Evolutionary conservation across 2,113 vertebrate species (phyloP).

Genomic region (Genyomyrus donnyi): DNA sequence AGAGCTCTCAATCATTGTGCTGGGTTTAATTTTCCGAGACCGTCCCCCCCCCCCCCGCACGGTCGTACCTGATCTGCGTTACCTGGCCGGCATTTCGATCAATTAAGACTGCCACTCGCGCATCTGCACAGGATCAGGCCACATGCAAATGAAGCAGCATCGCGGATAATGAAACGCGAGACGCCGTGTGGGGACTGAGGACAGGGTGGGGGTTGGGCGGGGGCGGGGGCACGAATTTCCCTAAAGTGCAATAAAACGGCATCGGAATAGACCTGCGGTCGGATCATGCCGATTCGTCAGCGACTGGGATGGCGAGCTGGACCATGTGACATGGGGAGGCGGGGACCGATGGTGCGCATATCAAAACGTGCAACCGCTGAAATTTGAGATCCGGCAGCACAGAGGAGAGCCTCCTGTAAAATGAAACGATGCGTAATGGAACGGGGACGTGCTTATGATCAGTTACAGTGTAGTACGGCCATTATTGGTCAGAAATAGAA

Average conservation of each 20-base stretch:
- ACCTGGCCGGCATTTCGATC: constrained; percentile 55
- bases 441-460: background rate
- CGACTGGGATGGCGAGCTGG: background rate
- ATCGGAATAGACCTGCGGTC: background rate
- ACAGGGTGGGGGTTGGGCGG: too few relatives aligned
- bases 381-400: background rate
- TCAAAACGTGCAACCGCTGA: background rate
- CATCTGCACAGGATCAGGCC: constrained; percentile 50
- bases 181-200: background rate
- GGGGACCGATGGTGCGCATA: background rate
- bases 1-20: constrained; percentile 46
- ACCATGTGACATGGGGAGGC: background rate
- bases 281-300: background rate
- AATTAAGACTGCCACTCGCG: constrained; percentile 55
- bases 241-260: constrained; percentile 4
- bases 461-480: background rate
- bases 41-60: background rate
- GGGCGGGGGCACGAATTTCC: background rate
- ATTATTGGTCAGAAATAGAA: background rate
- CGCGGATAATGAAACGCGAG: background rate
- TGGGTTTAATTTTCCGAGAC: constrained; percentile 58
- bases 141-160: background rate
- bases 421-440: background rate
- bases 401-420: background rate
- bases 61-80: constrained; percentile 42